These are phyloP conservation scores for Chlorocebus sabaeus DNA, from an alignment of 2,113 vertebrate genomes.

Conservation along the genomic window DNA sequence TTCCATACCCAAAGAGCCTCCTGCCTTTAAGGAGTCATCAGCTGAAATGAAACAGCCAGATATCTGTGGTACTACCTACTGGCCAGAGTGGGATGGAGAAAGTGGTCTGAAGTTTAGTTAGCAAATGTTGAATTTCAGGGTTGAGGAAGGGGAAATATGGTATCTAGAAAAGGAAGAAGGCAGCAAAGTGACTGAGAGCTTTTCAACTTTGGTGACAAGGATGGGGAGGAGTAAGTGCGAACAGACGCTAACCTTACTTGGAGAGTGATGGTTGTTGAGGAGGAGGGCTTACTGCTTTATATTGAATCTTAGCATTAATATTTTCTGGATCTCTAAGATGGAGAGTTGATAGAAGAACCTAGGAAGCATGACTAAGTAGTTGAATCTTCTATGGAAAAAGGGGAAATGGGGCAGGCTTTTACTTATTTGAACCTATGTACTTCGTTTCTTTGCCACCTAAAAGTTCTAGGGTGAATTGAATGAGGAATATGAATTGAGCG, in stretches of 20 bases:
- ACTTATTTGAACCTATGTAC: conserved; percentile 2
- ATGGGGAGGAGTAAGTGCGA: not conserved
- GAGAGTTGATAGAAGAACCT: not conserved
- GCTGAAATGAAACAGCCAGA: not conserved
- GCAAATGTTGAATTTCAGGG: not conserved
- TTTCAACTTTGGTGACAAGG: conserved; percentile 10
- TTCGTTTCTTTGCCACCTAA: conserved; percentile 31
- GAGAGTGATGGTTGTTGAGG: not conserved
- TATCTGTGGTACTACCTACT: conserved; percentile 35
- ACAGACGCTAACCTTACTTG: not conserved
- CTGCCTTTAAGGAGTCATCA: not conserved
- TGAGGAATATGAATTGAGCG: conserved; percentile 16
- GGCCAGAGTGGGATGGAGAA: not conserved
- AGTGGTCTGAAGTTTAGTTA: not conserved
- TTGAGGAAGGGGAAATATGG: not conserved
- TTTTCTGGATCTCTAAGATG: conserved; percentile 16
- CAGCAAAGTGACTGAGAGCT: not conserved
- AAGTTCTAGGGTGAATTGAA: not conserved
- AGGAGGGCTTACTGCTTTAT: not conserved
- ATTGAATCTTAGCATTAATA: not conserved
- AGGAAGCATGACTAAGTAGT: not conserved
- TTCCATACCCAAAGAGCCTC: not conserved
- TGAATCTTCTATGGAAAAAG: conserved; percentile 22
- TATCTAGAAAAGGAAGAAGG: not conserved
- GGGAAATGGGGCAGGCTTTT: not conserved